A percentile compares a stretch with the other conserved stretches of the same genome.
Conservation (phyloP, 1,140 invertebrate genomes). For the Telenomus remus region DNA sequence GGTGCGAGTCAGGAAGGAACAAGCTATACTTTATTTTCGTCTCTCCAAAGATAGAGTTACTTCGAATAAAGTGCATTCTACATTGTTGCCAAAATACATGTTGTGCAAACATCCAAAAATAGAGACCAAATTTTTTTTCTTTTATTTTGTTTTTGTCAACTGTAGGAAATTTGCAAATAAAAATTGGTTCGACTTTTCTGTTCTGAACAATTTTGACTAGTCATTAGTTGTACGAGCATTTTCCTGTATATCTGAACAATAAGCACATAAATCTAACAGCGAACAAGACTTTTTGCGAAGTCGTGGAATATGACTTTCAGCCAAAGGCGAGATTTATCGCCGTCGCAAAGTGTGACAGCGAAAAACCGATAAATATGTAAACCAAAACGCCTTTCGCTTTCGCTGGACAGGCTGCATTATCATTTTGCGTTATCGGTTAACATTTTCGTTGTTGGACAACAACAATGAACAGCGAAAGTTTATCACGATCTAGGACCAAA, state of each 20-base stretch:
- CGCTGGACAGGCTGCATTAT: constrained; percentile 42
- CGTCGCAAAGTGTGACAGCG: constrained; percentile 25
- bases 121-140: no score
- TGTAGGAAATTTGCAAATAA: no score
- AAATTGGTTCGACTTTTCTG: no score
- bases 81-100: no score
- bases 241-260: constrained; percentile 4
- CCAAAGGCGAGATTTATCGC: constrained; percentile 38
- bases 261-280: constrained; percentile 11
- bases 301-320: constrained; percentile 16
- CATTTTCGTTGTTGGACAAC: constrained; percentile 51
- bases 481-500: constrained; percentile 48
- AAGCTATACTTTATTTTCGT: constrained; percentile 20
- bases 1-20: constrained; percentile 33
- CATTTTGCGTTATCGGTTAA: constrained; percentile 45
- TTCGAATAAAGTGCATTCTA: constrained; percentile 1
- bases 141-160: no score
- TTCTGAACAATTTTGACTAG: no score
- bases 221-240: no score
- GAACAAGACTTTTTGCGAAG: no score
- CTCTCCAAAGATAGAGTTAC: constrained; percentile 15
- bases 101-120: no score
- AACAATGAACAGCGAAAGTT: constrained; percentile 57
- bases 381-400: constrained; percentile 49
- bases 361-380: constrained; percentile 49